These are phyloP conservation scores for Eleginops maclovinus DNA, from an alignment of 2,113 vertebrate species.

Conservation along the genomic window DNA sequence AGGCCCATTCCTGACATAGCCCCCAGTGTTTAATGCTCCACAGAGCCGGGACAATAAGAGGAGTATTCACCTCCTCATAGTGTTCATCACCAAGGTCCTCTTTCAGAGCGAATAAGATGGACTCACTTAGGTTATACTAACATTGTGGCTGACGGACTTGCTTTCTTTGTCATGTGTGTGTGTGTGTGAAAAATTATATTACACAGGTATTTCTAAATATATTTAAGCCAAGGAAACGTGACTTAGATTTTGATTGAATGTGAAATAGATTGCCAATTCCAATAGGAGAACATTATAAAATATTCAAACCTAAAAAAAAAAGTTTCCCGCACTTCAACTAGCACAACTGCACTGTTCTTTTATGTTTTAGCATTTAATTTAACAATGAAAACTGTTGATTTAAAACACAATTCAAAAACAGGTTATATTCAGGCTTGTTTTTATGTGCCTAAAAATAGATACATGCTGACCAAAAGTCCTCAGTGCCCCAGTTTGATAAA, in stretches of 20 bases:
- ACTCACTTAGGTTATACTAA: neutral
- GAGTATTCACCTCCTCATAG: slow-evolving; percentile 54
- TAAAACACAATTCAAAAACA: neutral
- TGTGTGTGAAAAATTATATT: neutral
- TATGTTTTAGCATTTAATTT: no score
- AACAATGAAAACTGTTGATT: neutral
- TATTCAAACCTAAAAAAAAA: neutral
- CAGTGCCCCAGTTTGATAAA: neutral
- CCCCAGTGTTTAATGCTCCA: slow-evolving; percentile 73
- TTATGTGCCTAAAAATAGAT: neutral
- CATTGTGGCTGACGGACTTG: no score
- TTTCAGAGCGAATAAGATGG: slow-evolving; percentile 33
- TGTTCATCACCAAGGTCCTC: slow-evolving; percentile 40
- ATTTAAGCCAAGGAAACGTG: neutral
- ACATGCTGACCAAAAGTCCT: neutral
- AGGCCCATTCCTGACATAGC: slow-evolving; percentile 69
- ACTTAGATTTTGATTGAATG: neutral
- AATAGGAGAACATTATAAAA: neutral
- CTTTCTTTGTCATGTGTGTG: neutral
- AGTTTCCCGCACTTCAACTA: neutral
- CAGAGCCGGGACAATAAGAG: slow-evolving; percentile 68
- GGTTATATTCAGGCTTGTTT: neutral
- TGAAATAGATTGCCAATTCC: neutral
- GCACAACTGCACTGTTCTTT: neutral
- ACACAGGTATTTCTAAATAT: neutral